Percentiles rank a stretch among this genome's conserved stretches.
Evolutionary conservation across 1,140 invertebrate genomes (phyloP).

Genomic region (Drosophila sproati): DNA sequence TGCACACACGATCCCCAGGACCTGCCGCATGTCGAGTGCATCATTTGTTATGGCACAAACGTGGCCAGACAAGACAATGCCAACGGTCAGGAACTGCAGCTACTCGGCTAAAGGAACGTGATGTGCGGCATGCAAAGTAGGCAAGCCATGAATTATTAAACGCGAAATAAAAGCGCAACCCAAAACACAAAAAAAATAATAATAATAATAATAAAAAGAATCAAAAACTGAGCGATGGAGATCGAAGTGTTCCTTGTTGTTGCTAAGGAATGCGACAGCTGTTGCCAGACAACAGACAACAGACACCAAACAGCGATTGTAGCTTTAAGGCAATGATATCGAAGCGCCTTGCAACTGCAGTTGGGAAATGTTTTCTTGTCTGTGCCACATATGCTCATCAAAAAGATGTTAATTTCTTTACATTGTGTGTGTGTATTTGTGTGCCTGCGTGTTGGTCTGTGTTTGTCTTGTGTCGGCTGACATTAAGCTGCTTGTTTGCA

Average conservation of each 20-base stretch:
- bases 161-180: conserved; percentile 34
- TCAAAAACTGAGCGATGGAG: conserved; percentile 11
- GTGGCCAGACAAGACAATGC: conserved; percentile 77
- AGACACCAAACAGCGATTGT: conserved; percentile 31
- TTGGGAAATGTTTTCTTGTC: conserved; percentile 51
- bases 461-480: conserved; percentile 81
- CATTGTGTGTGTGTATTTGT: conserved; percentile 38
- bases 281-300: conserved; percentile 35
- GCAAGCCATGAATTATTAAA: conserved; percentile 69
- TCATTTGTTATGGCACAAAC: conserved; percentile 75
- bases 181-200: neutral
- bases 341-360: conserved; percentile 34
- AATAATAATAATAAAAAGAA: neutral
- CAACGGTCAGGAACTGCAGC: conserved; percentile 34
- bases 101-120: conserved; percentile 55
- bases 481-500: conserved; percentile 82
- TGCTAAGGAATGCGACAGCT: conserved; percentile 30
- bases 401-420: conserved; percentile 80
- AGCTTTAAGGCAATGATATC: conserved; percentile 67
- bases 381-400: conserved; percentile 81
- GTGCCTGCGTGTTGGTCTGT: conserved; percentile 28
- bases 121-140: conserved; percentile 65
- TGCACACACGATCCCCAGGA: neutral
- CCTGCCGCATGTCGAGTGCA: conserved; percentile 48
- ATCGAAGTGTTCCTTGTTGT: conserved; percentile 37